phyloP scores from a whole-genome alignment of 2,797 vertebrate genomes.

The Eidolon dupreanum region DNA sequence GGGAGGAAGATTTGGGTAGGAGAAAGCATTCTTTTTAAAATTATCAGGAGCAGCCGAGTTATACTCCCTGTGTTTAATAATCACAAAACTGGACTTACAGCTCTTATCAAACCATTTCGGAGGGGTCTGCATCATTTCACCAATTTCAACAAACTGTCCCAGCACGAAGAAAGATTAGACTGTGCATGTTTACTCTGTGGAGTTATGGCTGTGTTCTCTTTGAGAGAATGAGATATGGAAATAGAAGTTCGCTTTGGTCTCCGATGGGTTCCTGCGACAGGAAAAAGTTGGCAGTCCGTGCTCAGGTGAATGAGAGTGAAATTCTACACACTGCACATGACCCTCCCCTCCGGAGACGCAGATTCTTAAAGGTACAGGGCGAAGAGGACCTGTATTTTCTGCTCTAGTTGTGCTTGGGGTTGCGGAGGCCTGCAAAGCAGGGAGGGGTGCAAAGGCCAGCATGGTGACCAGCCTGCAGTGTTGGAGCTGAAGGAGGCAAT shows the following conservation, averaged over 20 bases:
- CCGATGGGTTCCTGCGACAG: not conserved
- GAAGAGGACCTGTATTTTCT: not conserved
- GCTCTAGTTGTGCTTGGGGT: not conserved
- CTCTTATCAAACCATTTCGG: conserved; percentile 84
- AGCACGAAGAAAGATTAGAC: conserved; percentile 84
- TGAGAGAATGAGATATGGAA: conserved; percentile 76
- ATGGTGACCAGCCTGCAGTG: not conserved
- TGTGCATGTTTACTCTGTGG: conserved; percentile 83
- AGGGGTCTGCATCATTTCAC: conserved; percentile 85
- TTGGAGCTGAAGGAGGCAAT: not conserved
- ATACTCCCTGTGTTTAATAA: conserved; percentile 82
- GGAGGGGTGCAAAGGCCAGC: not conserved
- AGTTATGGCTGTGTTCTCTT: conserved; percentile 79
- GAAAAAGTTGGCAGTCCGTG: not conserved
- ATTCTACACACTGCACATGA: fast-evolving
- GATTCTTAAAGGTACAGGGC: not conserved
- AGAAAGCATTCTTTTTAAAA: conserved; percentile 79
- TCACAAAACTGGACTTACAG: conserved; percentile 84
- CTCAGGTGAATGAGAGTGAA: conserved; percentile 40
- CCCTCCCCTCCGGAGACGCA: not conserved
- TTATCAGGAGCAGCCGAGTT: conserved; percentile 80
- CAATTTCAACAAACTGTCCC: conserved; percentile 88
- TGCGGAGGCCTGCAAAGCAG: not conserved
- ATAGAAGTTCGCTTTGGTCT: conserved; percentile 73
- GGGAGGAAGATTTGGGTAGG: conserved; percentile 61